phyloP scores from a whole-genome alignment of 2,113 vertebrate genomes.

The Sapayoa aenigma region DNA sequence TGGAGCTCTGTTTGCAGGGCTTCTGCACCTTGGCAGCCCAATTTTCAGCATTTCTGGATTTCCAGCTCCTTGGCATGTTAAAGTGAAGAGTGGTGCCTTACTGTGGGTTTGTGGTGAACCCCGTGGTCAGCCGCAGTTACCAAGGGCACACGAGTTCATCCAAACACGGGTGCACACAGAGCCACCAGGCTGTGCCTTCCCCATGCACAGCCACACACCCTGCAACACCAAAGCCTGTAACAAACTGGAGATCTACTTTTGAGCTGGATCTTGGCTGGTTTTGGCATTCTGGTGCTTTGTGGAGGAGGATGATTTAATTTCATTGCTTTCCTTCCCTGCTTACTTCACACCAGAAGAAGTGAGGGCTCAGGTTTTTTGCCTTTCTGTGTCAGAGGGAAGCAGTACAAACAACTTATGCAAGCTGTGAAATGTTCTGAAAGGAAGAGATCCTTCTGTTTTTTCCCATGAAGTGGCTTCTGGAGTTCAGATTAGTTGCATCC shows the following conservation, averaged over 20 bases:
- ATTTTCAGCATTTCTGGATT: background rate
- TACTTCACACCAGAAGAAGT: background rate
- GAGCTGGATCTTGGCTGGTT: background rate
- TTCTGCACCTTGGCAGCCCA: background rate
- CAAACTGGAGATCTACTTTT: fast-evolving
- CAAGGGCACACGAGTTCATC: too few relatives aligned
- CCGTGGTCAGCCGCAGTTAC: fast-evolving
- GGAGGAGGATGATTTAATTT: background rate
- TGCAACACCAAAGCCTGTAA: fast-evolving
- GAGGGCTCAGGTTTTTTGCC: background rate
- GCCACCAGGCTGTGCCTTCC: background rate
- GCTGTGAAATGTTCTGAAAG: background rate
- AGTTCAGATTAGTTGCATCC: background rate
- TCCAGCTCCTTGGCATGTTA: background rate
- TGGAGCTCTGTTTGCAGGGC: fast-evolving
- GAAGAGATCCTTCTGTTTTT: background rate
- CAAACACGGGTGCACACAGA: fast-evolving
- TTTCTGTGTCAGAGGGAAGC: background rate
- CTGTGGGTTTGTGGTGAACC: fast-evolving
- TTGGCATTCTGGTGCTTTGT: background rate
- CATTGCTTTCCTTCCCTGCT: background rate
- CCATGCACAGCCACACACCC: fast-evolving
- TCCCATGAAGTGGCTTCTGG: background rate
- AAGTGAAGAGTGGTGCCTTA: background rate
- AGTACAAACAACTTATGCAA: background rate